Base-by-base conservation (phyloP, 2,888 invertebrate species). In the Epistrophe grossulariae region DNA sequence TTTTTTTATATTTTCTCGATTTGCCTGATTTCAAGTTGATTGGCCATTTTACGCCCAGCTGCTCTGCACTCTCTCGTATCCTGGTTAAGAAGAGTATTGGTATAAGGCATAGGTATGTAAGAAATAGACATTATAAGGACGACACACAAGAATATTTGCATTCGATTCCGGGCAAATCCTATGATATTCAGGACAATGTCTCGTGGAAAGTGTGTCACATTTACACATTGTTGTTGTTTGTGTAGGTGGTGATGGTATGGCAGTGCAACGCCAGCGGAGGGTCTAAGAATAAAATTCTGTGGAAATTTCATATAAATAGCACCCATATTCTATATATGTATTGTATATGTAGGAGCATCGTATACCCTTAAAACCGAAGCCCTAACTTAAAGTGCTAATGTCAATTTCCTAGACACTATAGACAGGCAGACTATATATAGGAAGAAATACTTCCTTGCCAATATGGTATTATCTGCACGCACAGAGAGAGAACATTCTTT, bases 11-110 rank as follows among this genome's bases (percentile, higher is more conserved):
- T 38, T 70, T 35, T 48, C 15, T 19, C 40, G 45, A 60, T 71
- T 76, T 64, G 11, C 19, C 24, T 38, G 52, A 76, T 76, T 87
- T 83, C 60, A 66, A 87, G 72, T 87, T 83, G 83, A 87, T 83
- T 87, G 83, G 79, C 87, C 79, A 83, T 87, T 87, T 87, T 72
- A 83, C 87, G 83, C 83, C 83, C 73, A 71, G 79, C 64, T 87
- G 72, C 83, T 83, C 66, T 40, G 64, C 57, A 77, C 45, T 52
- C 4, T 24, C n/a, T 24, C 8, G 19, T 43, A 31, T 45, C 43
- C 55, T 24, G 31, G 71, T 13, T 8, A 19, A 8, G 9, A 7
- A 40, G 31, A 8, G 19, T 10, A 0, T n/a, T n/a, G 17, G 15
- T 15, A 4, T 31, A 40, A 15, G 66, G 19, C 19, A 38, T 4